These are phyloP conservation scores for Pterocles burchelli DNA, from an alignment of 2,113 vertebrate species.

Conservation along the genomic window DNA sequence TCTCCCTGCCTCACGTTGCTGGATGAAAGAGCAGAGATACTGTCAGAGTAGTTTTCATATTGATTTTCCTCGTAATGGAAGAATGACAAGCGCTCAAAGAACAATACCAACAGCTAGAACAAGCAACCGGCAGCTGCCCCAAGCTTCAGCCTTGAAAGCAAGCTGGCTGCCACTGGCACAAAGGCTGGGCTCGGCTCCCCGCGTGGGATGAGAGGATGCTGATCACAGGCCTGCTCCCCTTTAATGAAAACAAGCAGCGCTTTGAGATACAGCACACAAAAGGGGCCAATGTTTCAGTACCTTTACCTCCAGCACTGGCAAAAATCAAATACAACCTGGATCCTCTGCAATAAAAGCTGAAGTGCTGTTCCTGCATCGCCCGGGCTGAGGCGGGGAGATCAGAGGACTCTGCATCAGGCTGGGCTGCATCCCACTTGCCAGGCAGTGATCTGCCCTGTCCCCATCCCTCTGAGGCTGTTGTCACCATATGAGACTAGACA, in stretches of 20 bases:
- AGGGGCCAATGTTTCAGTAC: background rate
- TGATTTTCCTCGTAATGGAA: background rate
- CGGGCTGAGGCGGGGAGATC: background rate
- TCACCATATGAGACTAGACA: accelerated
- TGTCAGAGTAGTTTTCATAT: background rate
- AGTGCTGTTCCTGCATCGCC: background rate
- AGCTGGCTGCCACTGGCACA: background rate
- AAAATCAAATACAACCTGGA: background rate
- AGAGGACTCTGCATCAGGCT: background rate
- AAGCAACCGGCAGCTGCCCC: background rate
- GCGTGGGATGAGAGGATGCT: background rate
- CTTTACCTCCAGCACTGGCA: background rate
- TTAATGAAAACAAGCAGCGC: background rate
- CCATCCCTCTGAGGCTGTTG: background rate
- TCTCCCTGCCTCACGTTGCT: background rate
- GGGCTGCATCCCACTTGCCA: background rate
- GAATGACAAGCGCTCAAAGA: background rate
- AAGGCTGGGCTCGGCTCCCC: background rate
- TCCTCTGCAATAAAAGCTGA: background rate
- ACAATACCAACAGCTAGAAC: background rate
- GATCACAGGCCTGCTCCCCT: background rate
- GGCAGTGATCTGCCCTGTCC: background rate
- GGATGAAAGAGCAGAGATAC: background rate
- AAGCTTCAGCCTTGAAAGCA: background rate
- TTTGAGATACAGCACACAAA: background rate